These are phyloP conservation scores for Drosophila differens DNA, from an alignment of 2,888 invertebrate genomes.

Conservation along the genomic window DNA sequence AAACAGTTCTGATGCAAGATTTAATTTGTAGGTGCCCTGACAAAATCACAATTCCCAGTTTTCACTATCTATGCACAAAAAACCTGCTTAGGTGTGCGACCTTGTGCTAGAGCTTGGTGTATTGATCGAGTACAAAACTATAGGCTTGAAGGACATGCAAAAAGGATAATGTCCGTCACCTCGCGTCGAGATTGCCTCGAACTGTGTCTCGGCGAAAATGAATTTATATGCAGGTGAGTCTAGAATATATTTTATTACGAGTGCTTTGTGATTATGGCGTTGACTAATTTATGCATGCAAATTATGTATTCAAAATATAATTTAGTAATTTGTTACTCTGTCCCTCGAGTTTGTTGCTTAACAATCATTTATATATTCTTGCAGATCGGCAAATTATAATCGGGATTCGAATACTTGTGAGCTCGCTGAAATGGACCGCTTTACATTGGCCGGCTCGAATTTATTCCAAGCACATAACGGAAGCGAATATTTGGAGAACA, in stretches of 20 bases:
- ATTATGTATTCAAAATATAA: background rate
- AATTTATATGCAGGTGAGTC: slow-evolving; percentile 96
- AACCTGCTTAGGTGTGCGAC: slow-evolving; percentile 94
- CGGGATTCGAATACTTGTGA: slow-evolving; percentile 94
- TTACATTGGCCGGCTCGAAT: slow-evolving; percentile 94
- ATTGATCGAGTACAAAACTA: slow-evolving; percentile 96
- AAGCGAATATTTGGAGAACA: slow-evolving; percentile 95
- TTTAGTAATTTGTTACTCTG: background rate
- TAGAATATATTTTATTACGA: background rate
- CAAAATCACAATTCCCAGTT: slow-evolving; percentile 94
- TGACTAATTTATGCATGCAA: background rate
- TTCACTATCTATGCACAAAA: slow-evolving; percentile 98
- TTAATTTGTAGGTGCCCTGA: slow-evolving; percentile 84
- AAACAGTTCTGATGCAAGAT: background rate
- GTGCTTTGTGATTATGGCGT: background rate
- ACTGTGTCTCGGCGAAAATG: slow-evolving; percentile 94
- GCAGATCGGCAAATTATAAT: slow-evolving; percentile 95
- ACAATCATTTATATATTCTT: background rate
- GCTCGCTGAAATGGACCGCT: slow-evolving; percentile 96
- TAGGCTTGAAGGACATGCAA: slow-evolving; percentile 92
- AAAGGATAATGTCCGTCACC: slow-evolving; percentile 87
- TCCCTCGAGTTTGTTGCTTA: background rate
- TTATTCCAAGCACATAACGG: slow-evolving; percentile 91
- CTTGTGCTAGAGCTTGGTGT: slow-evolving; percentile 97
- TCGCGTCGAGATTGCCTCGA: slow-evolving; percentile 95